Conservation (phyloP, 2,888 invertebrate species). For the Callyntrura sp. region DNA sequence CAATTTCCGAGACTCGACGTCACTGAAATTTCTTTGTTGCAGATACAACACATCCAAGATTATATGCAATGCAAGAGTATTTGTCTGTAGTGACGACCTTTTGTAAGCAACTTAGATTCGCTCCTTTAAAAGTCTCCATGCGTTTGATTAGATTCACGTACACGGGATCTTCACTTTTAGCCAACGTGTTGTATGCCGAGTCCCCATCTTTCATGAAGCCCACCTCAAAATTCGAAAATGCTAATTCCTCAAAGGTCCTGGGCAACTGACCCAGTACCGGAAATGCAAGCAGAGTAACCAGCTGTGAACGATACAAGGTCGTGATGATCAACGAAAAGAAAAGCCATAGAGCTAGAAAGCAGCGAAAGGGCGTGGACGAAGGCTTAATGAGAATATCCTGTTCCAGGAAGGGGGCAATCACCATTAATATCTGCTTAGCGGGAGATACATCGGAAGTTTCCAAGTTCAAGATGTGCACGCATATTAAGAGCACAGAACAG, state of each 20-base stretch:
- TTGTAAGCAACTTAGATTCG: constrained; percentile 47
- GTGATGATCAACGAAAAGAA: constrained; percentile 71
- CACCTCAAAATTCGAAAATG: constrained; percentile 45
- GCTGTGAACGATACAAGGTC: constrained; percentile 68
- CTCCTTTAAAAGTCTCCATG: constrained; percentile 59
- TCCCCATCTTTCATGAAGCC: constrained; percentile 78
- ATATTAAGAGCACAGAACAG: not conserved
- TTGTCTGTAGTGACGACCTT: constrained; percentile 50
- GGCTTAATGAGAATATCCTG: constrained; percentile 46
- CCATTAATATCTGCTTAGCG: not conserved
- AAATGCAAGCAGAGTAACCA: constrained; percentile 70
- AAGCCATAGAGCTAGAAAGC: constrained; percentile 62
- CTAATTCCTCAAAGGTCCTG: constrained; percentile 60
- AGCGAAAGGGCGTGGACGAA: constrained; percentile 16
- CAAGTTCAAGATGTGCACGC: not conserved
- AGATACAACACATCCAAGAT: constrained; percentile 45
- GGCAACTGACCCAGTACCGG: constrained; percentile 67
- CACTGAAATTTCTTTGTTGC: constrained; percentile 61
- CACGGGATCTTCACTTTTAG: constrained; percentile 65
- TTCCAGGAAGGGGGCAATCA: constrained; percentile 54
- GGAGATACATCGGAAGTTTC: not conserved
- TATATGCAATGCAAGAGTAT: constrained; percentile 69
- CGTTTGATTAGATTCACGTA: constrained; percentile 52
- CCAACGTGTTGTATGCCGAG: constrained; percentile 73
- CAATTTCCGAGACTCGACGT: constrained; percentile 43